Evolutionary conservation across 2,113 vertebrate species (phyloP), one percentile per base, ranked within the genome.

Genomic region (Psittacara wagleri): DNA sequence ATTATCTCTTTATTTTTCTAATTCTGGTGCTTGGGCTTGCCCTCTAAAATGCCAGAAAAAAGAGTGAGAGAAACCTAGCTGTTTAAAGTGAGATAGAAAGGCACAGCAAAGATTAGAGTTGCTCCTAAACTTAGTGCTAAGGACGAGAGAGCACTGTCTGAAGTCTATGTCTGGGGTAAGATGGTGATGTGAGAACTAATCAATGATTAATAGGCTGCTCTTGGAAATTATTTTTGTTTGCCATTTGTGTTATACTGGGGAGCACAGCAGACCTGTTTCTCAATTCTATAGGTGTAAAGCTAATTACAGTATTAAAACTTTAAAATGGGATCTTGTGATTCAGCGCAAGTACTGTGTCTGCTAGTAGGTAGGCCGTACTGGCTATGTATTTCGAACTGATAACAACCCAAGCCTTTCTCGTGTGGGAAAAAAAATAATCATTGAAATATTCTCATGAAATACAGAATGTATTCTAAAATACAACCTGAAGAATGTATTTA

Each of bases 161-260:
- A 0, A 37, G 29, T 67, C 31, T 66, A 4, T 66, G 29, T 68
- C 64, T 52, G 0, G 10, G 48, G 16, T 83, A 0, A 37, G 51
- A 19, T 55, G 17, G 12, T 66, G 37, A 41, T 63, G 13, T 33
- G 17, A 31, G 31, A 94, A 55, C 11, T n/a, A 61, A 55, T 46
- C 6, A 13, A 9, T 55, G 3, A 33, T 46, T 70, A 88, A 52
- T 37, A 85, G 78, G 6, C 49, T 69, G 20, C 10, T 7, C 9
- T 86, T 86, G 29, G 17, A 48, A 68, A 61, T 61, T 61, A 35
- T 24, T 79, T 84, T 91, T 43, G 29, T 52, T 82, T 83, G 4
- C 16, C 87, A 7, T 78, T 82, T 41, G 5, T 11, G 33, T 83
- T 76, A 9, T 28, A 31, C 4, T 74, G 13, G 33, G 9, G 24